A percentile compares a stretch with the other conserved stretches of the same genome.
Conservation (phyloP, 92 coral and sea anemone species). For the Zoanthus sansibaricus region DNA sequence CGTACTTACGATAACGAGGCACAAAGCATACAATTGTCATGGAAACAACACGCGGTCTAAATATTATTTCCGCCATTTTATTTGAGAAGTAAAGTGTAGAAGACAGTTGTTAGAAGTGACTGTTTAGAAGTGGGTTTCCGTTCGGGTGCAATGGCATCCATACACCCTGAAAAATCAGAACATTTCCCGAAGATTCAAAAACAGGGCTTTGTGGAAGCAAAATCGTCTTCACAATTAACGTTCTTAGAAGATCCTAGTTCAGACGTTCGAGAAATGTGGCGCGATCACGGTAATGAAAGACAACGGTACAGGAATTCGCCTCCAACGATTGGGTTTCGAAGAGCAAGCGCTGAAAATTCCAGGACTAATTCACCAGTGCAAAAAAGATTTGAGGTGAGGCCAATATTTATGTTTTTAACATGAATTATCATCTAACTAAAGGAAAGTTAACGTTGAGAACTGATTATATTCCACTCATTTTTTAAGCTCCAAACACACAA, state of each 20-base stretch:
- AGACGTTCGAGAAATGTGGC: conserved; percentile 84
- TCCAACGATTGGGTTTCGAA: conserved; percentile 85
- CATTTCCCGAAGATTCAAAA: conserved; percentile 80
- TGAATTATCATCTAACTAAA: not conserved
- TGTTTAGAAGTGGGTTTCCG: not conserved
- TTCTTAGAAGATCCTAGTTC: conserved; percentile 84
- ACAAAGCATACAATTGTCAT: conserved; percentile 53
- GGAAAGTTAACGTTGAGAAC: not conserved
- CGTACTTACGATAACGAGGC: conserved; percentile 38
- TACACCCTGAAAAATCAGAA: conserved; percentile 75
- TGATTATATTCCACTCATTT: too few species aligned
- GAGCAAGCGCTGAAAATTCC: conserved; percentile 86
- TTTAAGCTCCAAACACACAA: too few species aligned
- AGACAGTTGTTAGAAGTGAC: not conserved
- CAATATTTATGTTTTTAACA: not conserved
- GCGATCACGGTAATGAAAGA: conserved; percentile 86
- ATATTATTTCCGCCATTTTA: conserved; percentile 89
- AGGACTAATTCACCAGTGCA: conserved; percentile 88
- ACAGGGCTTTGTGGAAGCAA: conserved; percentile 72
- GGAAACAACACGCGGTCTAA: conserved; percentile 70
- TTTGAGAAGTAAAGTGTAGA: not conserved
- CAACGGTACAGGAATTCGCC: conserved; percentile 85
- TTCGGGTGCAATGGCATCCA: conserved; percentile 84
- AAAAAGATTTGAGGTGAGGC: conserved; percentile 88
- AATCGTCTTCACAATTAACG: conserved; percentile 66